phyloP scores from a whole-genome alignment of 2,888 invertebrate species.

The Parelbella ahira region DNA sequence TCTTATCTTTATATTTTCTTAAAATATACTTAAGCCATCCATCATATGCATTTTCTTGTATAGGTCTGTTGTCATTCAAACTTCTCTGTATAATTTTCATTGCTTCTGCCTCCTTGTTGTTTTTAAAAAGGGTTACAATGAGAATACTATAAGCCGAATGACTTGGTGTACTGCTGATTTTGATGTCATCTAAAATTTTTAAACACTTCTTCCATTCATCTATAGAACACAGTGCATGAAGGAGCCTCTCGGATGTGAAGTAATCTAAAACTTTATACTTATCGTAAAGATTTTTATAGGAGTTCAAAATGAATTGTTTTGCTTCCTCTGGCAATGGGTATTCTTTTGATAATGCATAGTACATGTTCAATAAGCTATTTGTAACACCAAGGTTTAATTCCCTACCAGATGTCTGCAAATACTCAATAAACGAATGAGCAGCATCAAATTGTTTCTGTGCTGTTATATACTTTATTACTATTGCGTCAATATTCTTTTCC shows the following conservation, averaged over 20 bases:
- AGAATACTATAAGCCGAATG: slow-evolving; percentile 73
- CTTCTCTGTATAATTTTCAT: slow-evolving; percentile 82
- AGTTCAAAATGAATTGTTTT: slow-evolving; percentile 74
- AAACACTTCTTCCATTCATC: slow-evolving; percentile 82
- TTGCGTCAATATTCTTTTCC: slow-evolving; percentile 80
- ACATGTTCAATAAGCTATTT: slow-evolving; percentile 79
- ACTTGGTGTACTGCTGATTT: slow-evolving; percentile 67
- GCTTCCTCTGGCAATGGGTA: slow-evolving; percentile 59
- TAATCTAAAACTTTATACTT: slow-evolving; percentile 82
- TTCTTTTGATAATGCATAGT: slow-evolving; percentile 56
- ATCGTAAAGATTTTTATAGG: slow-evolving; percentile 67
- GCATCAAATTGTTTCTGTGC: slow-evolving; percentile 58
- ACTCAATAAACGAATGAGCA: slow-evolving; percentile 80
- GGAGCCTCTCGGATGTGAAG: slow-evolving; percentile 79
- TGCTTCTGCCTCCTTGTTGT: slow-evolving; percentile 79
- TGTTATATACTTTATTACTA: slow-evolving; percentile 78
- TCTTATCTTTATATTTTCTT: slow-evolving; percentile 54
- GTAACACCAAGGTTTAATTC: slow-evolving; percentile 79
- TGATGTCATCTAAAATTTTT: slow-evolving; percentile 81
- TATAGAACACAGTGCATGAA: slow-evolving; percentile 83
- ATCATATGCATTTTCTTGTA: slow-evolving; percentile 69
- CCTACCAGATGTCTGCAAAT: slow-evolving; percentile 67
- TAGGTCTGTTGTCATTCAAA: slow-evolving; percentile 57
- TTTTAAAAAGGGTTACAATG: slow-evolving; percentile 80
- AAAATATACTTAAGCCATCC: slow-evolving; percentile 76